Base-by-base conservation (phyloP, 53 echinoderm and acorn worm genomes). In the Zoroaster sp. region DNA sequence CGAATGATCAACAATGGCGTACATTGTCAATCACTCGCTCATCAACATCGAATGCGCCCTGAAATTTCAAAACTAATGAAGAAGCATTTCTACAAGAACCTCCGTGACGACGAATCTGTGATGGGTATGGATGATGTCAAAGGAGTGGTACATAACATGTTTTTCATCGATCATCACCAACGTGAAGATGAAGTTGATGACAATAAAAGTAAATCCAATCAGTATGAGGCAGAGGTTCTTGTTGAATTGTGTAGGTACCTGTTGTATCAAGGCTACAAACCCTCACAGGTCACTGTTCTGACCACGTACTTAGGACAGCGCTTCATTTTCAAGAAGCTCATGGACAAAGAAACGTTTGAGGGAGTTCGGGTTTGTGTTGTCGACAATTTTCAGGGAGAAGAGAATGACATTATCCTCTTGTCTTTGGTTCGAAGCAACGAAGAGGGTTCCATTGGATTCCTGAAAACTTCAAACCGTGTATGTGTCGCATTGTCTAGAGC, bases 311-410 rank as follows among this genome's bases (percentile, higher is more conserved):
- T 88, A 1, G 96, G 96, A 30, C 96, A 96, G 45, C 77, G 91
- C 25, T 91, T 89, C 40, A 75, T 40, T 63, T 91, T 94, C 69
- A 86, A 69, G 44, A 66, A 91, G 13, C 78, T 87, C 46, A 96
- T 94, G 93, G 90, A 93, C 30, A 87, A 67, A 51, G 42, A 67
- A 1, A 89, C 45, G 5, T 94, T 94, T 34, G 88, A 92, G 44
- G 97, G 93, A 53, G 83, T 97, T 49, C 80, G 94, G 20, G 93
- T 95, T 30, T 88, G 72, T 74, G 93, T 93, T 3, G 91, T 97
- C 11, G 97, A 97, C 80, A 95, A 95, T 53, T 97, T 83, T 35
- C 97, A 97, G 66, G 97, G 97, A 15, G 97, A 97, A 73, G 97
- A 97, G 77, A 97, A 97, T 80, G 95, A 97, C 47, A 95, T 97